Conservation (phyloP, 2,797 vertebrate genomes). For the Erpetoichthys calabaricus region DNA sequence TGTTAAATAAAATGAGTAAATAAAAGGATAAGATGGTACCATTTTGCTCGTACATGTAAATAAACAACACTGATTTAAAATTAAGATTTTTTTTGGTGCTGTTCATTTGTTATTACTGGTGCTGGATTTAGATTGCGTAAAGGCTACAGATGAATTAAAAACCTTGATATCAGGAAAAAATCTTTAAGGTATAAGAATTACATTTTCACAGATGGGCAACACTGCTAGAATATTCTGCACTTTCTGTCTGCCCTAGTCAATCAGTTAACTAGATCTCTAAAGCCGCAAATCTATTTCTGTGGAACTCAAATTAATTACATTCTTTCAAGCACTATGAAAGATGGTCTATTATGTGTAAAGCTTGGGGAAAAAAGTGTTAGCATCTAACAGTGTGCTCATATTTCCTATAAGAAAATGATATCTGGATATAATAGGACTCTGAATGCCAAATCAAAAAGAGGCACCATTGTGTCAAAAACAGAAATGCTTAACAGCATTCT, state of each 20-base stretch:
- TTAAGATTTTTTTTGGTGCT: no score
- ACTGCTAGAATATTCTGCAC: constrained; percentile 6
- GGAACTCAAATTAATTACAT: constrained; percentile 20
- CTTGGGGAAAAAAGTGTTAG: constrained; percentile 8
- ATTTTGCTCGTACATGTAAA: no score
- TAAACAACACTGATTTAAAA: no score
- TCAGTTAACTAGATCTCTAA: constrained; percentile 22
- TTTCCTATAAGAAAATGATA: constrained; percentile 23
- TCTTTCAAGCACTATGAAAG: constrained; percentile 17
- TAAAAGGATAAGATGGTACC: no score
- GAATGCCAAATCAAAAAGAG: constrained; percentile 17
- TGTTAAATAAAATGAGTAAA: no score
- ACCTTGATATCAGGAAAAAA: no score
- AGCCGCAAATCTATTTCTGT: constrained; percentile 21
- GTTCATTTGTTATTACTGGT: no score
- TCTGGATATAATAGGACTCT: constrained; percentile 20
- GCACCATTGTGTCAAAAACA: constrained; percentile 6
- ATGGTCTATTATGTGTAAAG: constrained; percentile 15
- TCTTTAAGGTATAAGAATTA: constrained; percentile 8
- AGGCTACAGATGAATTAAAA: not conserved
- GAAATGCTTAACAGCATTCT: constrained; percentile 1
- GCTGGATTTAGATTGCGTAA: no score
- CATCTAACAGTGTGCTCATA: constrained; percentile 13
- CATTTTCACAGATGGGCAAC: constrained; percentile 3
- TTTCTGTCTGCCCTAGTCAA: constrained; percentile 15